Evolutionary conservation across 2,888 invertebrate species (phyloP), one percentile per base, ranked within the genome.

Genomic region (Drosophila trichaetosa): DNA sequence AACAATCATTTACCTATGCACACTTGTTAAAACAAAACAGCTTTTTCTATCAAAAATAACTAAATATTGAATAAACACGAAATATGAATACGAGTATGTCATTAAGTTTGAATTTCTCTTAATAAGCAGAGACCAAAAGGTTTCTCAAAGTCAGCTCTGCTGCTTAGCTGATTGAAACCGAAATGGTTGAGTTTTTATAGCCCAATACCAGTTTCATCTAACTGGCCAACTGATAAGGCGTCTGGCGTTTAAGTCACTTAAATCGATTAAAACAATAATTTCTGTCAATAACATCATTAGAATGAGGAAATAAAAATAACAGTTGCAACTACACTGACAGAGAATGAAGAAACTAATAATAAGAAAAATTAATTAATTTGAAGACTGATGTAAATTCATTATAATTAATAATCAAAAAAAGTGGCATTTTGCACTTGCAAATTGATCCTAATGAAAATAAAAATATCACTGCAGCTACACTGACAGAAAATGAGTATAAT

Each of bases 161-260:
- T 24, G 56, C 24, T 42, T 16, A 49, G 42, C 63, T 74, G 42
- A 69, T 53, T 64, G 49, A 68, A 85, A 85, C 85, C 78, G 78
- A 60, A 78, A 49, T 54, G 66, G 40, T 76, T 89, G 72, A 82
- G 83, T 75, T 89, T 87, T 64, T 71, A 75, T 80, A 71, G 82
- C 88, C 69, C 21, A 48, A 73, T 78, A 84, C 88, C 72, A 76
- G 85, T 84, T 89, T 85, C 33, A 89, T 78, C 87, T 70, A 82
- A 77, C 80, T 63, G 69, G 42, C 21, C n/a, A 58, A 54, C 76
- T 78, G 84, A 84, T 84, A 89, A 84, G 69, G 27, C 46, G 48
- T 52, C 48, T 61, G 57, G 38, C 74, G 70, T 56, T 57, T 21
- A 63, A 62, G 33, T 42, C 53, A 16, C 21, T 38, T 46, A 7